Evolutionary conservation across 1,140 invertebrate genomes (phyloP).

Genomic region (Scaptomyza graminum): DNA sequence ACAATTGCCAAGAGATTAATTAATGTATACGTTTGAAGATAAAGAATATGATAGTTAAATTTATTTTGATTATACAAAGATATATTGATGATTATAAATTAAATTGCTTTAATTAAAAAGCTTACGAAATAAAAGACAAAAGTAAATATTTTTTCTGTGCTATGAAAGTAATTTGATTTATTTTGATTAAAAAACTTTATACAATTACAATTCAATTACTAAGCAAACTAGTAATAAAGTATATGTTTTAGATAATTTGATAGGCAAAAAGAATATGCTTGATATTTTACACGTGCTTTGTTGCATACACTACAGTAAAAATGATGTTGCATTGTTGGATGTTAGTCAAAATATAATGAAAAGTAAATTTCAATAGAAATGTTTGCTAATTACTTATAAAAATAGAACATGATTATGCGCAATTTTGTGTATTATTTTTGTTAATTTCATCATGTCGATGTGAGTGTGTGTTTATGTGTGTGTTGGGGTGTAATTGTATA

Average conservation of each 20-base stretch:
- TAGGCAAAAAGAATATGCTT: neutral
- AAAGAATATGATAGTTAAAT: constrained; percentile 45
- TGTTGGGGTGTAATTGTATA: constrained; percentile 8
- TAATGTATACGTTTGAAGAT: constrained; percentile 31
- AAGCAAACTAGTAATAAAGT: neutral
- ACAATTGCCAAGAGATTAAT: constrained; percentile 33
- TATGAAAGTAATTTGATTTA: too few species aligned
- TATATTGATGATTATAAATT: constrained; percentile 15
- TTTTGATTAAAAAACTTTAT: neutral
- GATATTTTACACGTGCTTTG: constrained; percentile 9
- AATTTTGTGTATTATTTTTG: constrained; percentile 48
- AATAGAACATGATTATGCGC: constrained; percentile 43
- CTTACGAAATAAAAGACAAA: neutral
- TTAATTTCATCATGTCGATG: constrained; percentile 35
- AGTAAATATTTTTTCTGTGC: neutral
- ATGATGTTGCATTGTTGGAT: constrained; percentile 24
- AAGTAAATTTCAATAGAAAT: constrained; percentile 23
- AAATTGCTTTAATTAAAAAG: constrained; percentile 7
- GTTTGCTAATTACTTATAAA: constrained; percentile 43
- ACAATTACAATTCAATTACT: neutral
- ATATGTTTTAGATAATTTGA: neutral
- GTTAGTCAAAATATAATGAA: constrained; percentile 36
- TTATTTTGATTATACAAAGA: constrained; percentile 18
- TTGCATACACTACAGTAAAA: constrained; percentile 8
- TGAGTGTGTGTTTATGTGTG: neutral